Conservation (phyloP, 2,113 vertebrate genomes). For the Ceuthmochares aereus region DNA sequence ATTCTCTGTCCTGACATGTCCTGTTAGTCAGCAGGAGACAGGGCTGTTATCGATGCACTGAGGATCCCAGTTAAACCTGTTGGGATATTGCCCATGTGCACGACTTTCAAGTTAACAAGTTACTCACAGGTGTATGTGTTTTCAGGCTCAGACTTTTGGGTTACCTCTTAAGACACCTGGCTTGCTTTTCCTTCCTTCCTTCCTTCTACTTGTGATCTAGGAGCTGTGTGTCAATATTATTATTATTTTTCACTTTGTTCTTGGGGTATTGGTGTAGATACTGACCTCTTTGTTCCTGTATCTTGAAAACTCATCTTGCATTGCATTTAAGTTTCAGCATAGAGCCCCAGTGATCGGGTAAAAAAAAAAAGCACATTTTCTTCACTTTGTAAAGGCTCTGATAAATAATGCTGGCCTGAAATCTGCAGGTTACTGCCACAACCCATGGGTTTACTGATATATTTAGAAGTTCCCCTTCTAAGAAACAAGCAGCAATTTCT, state of each 20-base stretch:
- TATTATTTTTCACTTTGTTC: neutral
- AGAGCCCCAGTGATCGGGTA: neutral
- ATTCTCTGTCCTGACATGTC: conserved; percentile 5
- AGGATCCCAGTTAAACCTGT: conserved; percentile 3
- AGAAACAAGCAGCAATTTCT: conserved; percentile 31
- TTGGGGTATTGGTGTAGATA: neutral
- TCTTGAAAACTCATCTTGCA: neutral
- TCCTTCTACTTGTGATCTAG: neutral
- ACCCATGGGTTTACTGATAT: neutral
- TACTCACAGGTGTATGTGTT: neutral
- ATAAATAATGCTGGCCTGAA: neutral
- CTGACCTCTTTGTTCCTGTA: neutral
- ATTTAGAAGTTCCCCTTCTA: conserved; percentile 22
- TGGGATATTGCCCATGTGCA: neutral
- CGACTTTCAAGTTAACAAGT: conserved; percentile 20
- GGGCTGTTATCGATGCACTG: neutral
- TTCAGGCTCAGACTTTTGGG: neutral
- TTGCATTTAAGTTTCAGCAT: neutral
- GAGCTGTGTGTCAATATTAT: neutral
- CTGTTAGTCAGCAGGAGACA: neutral
- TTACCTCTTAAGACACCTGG: neutral
- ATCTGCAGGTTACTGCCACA: neutral
- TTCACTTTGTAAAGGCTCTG: neutral
- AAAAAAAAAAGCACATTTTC: neutral
- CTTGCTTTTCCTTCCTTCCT: neutral